Base-by-base conservation (phyloP, 1,140 invertebrate species). In the Hypothenemus hampei region DNA sequence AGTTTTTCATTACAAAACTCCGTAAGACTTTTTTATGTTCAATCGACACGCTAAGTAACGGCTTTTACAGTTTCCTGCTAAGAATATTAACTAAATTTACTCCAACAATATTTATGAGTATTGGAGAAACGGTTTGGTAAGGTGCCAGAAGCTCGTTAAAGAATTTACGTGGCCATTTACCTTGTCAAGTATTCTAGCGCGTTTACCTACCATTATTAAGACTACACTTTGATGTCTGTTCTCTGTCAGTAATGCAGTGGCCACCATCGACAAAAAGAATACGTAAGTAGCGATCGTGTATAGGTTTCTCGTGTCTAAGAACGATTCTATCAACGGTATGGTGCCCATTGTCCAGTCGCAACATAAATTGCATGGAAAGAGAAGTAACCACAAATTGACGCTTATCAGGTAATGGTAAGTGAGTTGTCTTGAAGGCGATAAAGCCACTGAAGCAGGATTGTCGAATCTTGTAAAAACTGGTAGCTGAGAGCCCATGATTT, bases 321-420 rank as follows among this genome's bases (percentile, higher is more conserved):
- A 81, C 24, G 83, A 85, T 51, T 84, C 80, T 8, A 98, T 77
- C 8, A 97, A 68, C 0, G 93, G 90, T 45, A 98, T 86, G 20
- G 94, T 97, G 24, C 93, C 93, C 95, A 98, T 98, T 35, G 94
- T 97, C 94, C 94, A 98, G 75, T 98, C 95, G 73, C 93, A 97
- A 75, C 93, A 97, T 11, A 98, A 79, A 63, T 89, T 81, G 57
- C 84, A 87, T 10, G 94, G 94, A 69, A 91, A 86, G 24, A 95
- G 77, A 37, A 98, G 75, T 31, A 97, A 75, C 87, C 91, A 94
- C 22, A 87, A 77, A 75, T 98, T 98, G 24, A 97, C 78, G 23
- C 89, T 85, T 36, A 92, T 82, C 51, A 98, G 78, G 74, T 97
- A 97, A 73, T 91, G 91, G 71, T 93, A 97, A 3, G 93, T 95